These are phyloP conservation scores for Drosophila niveifrons DNA, from an alignment of 2,888 invertebrate genomes.

Conservation along the genomic window DNA sequence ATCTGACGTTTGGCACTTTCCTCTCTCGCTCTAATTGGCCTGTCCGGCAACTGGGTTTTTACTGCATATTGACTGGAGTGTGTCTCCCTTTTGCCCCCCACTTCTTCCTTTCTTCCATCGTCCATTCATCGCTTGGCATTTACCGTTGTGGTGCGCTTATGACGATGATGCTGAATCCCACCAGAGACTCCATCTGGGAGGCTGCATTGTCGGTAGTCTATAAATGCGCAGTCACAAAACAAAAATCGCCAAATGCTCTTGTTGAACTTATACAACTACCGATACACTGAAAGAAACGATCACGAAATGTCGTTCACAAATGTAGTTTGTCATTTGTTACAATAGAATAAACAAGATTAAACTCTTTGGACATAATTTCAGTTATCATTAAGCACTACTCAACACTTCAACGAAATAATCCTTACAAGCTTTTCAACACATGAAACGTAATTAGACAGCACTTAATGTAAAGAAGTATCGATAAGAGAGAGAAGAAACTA, in stretches of 20 bases:
- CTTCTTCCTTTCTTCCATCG: not conserved
- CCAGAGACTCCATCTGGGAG: not conserved
- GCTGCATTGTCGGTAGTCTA: constrained; percentile 1
- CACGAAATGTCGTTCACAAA: no score
- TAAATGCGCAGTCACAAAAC: constrained; percentile 55
- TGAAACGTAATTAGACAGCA: no score
- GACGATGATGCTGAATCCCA: constrained; percentile 31
- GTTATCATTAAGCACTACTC: no score
- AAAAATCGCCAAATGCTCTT: constrained; percentile 42
- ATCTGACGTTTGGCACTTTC: constrained; percentile 61
- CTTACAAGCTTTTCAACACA: no score
- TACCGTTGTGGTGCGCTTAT: constrained; percentile 70
- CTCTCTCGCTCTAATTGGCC: constrained; percentile 66
- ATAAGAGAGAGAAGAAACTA: no score
- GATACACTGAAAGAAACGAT: no score
- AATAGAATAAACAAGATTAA: no score
- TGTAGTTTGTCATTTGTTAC: no score
- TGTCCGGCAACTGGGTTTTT: constrained; percentile 55
- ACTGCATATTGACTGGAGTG: constrained; percentile 68
- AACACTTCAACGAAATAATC: no score
- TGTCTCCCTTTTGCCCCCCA: not conserved
- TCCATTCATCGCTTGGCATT: constrained; percentile 36
- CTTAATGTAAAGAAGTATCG: no score
- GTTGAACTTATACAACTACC: constrained; percentile 8
- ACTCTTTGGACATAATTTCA: no score